Evolutionary conservation across 2,797 vertebrate genomes (phyloP).

Genomic region (Myioborus melanocephalus): DNA sequence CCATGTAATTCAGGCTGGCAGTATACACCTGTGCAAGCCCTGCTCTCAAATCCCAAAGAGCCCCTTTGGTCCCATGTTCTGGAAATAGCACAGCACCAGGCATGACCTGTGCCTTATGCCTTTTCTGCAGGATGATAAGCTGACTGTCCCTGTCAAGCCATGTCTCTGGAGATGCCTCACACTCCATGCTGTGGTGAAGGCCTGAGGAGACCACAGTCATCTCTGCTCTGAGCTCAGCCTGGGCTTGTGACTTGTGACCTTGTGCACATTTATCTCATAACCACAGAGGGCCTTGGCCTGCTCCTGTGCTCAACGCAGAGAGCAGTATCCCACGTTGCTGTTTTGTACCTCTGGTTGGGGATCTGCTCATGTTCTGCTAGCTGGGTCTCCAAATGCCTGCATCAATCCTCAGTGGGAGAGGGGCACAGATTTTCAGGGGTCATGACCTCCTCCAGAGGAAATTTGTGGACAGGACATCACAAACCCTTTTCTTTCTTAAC

Average conservation of each 20-base stretch:
- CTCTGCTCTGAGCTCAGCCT: not conserved
- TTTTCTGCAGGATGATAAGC: not conserved
- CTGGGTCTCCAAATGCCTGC: not conserved
- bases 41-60: not conserved
- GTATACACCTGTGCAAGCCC: fast-evolving
- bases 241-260: not conserved
- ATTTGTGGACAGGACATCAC: not conserved
- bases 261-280: not conserved
- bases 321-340: not conserved
- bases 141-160: not conserved
- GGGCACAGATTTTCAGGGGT: not conserved
- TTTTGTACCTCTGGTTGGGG: not conserved
- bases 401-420: not conserved
- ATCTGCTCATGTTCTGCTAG: not conserved
- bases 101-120: fast-evolving
- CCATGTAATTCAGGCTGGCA: not conserved
- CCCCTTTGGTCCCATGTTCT: not conserved
- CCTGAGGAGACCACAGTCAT: not conserved
- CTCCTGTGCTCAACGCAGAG: not conserved
- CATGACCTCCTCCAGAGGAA: not conserved
- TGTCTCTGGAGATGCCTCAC: not conserved
- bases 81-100: not conserved
- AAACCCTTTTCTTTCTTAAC: not conserved
- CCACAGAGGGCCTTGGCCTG: not conserved
- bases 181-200: not conserved